Conservation (phyloP, 2,797 vertebrate species). For the Gymnothorax javanicus region DNA sequence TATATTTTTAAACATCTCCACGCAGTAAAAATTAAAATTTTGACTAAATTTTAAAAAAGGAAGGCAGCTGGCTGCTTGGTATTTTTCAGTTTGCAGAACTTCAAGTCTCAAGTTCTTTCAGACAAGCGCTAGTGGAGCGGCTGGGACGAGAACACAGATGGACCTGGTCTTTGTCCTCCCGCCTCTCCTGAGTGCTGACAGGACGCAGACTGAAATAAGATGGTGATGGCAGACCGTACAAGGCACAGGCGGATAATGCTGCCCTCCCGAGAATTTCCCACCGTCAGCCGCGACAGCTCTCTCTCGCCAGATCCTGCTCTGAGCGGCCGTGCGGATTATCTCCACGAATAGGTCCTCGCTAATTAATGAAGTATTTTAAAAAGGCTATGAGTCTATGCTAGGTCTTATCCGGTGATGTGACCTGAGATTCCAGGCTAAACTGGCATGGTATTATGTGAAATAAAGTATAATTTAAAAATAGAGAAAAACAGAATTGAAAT, state of each 20-base stretch:
- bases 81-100: no score
- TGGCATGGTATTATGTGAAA: not conserved
- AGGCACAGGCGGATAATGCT: conserved; percentile 37
- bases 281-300: conserved; percentile 57
- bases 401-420: not conserved
- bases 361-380: not conserved
- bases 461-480: no score
- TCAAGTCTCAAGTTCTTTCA: no score
- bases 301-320: conserved; percentile 41
- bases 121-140: not conserved
- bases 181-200: conserved; percentile 55
- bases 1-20: no score
- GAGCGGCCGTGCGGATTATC: not conserved
- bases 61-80: no score
- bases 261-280: conserved; percentile 47
- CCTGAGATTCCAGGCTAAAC: not conserved
- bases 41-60: no score
- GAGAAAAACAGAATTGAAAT: no score
- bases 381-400: not conserved
- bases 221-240: conserved; percentile 60
- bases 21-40: no score
- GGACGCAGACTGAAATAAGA: conserved; percentile 36
- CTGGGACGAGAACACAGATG: not conserved
- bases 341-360: conserved; percentile 16
- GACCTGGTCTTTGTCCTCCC: conserved; percentile 37